Conservation (phyloP, 2,888 invertebrate genomes). For the Heteromyza rotundicornis region DNA sequence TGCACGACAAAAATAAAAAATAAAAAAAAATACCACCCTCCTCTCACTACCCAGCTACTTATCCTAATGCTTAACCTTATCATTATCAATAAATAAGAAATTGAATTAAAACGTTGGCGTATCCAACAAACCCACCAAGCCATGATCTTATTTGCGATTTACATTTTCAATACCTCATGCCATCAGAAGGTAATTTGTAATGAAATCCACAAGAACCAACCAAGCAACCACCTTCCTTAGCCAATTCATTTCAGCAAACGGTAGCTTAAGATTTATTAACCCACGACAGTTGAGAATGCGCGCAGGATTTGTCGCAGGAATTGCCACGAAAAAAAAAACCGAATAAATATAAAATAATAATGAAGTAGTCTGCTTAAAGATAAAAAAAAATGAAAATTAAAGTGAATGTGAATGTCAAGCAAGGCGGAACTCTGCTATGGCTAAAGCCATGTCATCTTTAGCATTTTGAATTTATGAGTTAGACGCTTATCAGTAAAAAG, state of each 20-base stretch:
- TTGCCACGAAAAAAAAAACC: too few relatives aligned
- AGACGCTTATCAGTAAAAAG: background rate
- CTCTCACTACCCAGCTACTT: background rate
- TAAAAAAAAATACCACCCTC: background rate
- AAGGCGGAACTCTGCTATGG: background rate
- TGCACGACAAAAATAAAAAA: too few relatives aligned
- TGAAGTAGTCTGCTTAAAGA: slow-evolving; percentile 23
- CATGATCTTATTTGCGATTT: background rate
- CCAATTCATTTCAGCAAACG: slow-evolving; percentile 24
- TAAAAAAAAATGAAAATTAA: background rate
- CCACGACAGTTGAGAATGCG: slow-evolving; percentile 33
- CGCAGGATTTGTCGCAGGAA: slow-evolving; percentile 22
- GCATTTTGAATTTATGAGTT: slow-evolving; percentile 20
- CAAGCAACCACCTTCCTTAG: too few relatives aligned
- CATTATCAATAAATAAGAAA: background rate
- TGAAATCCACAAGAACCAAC: too few relatives aligned
- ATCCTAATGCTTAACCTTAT: background rate
- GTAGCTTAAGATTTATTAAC: slow-evolving; percentile 54
- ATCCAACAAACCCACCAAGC: background rate
- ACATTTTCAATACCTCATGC: background rate
- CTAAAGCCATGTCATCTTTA: background rate
- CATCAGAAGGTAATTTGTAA: background rate
- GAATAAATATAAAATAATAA: slow-evolving; percentile 29
- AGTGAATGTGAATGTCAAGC: background rate
- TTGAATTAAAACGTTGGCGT: background rate